Conservation (phyloP, 2,797 vertebrate genomes). For the Neopelma chrysocephalum region DNA sequence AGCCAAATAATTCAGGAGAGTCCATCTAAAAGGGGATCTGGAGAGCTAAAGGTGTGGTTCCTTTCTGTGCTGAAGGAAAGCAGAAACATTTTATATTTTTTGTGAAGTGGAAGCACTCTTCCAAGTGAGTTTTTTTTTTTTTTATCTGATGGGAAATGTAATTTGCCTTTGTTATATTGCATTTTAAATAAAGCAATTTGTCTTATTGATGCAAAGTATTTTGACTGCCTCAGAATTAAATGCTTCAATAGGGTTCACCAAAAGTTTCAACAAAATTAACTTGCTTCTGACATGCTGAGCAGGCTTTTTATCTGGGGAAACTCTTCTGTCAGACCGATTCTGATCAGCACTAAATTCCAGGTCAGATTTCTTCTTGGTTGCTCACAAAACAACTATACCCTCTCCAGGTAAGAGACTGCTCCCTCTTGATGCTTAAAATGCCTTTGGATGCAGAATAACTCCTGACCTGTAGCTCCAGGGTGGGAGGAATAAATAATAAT, state of each 20-base stretch:
- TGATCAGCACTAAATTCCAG: background rate
- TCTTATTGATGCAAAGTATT: slow-evolving; percentile 20
- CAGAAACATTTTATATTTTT: background rate
- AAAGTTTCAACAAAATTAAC: background rate
- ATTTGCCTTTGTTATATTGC: slow-evolving; percentile 27
- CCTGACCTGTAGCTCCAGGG: background rate
- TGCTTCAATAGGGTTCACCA: background rate
- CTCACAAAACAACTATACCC: background rate
- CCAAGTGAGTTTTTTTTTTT: background rate
- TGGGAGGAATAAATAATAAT: background rate
- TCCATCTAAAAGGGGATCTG: background rate
- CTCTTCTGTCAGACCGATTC: background rate
- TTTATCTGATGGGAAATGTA: background rate
- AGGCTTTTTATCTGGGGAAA: background rate
- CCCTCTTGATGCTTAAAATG: background rate
- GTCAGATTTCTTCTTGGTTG: background rate
- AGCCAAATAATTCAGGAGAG: background rate
- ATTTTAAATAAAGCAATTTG: background rate
- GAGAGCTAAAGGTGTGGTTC: background rate
- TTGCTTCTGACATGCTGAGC: background rate
- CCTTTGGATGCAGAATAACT: background rate
- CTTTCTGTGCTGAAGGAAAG: background rate
- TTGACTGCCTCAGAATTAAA: slow-evolving; percentile 9
- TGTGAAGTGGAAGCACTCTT: background rate
- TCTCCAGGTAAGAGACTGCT: background rate